phyloP scores from a whole-genome alignment of 53 echinoderm and acorn worm genomes.

The Mesocentrotus franciscanus region DNA sequence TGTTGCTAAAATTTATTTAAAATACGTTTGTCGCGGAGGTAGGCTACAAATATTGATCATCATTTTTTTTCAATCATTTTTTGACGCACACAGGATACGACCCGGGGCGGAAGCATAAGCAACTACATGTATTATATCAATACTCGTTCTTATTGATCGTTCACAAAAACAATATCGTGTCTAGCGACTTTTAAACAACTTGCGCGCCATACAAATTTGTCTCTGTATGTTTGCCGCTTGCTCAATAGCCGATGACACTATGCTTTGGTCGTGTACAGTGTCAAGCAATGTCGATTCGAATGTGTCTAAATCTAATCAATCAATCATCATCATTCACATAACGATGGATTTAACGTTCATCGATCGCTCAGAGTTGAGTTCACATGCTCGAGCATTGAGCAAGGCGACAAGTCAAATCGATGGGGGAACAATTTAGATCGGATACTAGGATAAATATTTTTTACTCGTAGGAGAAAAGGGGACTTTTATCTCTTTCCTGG shows the following conservation, averaged over 20 bases:
- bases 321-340: not conserved
- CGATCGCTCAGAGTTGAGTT: not conserved
- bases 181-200: not conserved
- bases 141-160: not conserved
- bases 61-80: not conserved
- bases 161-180: not conserved
- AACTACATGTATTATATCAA: not conserved
- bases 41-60: not conserved
- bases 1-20: too few species aligned
- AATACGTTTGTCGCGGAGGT: not conserved
- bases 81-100: not conserved
- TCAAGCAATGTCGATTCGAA: conserved; percentile 32
- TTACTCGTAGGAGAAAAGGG: not conserved
- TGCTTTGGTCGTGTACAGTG: not conserved
- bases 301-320: conserved; percentile 22
- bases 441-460: not conserved
- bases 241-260: not conserved
- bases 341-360: conserved; percentile 38
- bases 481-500: not conserved
- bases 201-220: not conserved
- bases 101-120: not conserved
- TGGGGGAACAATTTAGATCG: not conserved
- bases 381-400: not conserved
- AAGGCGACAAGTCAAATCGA: conserved; percentile 20
- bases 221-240: not conserved